These are phyloP conservation scores for Drosophila sp. DNA, from an alignment of 1,140 invertebrate genomes.

Conservation along the genomic window DNA sequence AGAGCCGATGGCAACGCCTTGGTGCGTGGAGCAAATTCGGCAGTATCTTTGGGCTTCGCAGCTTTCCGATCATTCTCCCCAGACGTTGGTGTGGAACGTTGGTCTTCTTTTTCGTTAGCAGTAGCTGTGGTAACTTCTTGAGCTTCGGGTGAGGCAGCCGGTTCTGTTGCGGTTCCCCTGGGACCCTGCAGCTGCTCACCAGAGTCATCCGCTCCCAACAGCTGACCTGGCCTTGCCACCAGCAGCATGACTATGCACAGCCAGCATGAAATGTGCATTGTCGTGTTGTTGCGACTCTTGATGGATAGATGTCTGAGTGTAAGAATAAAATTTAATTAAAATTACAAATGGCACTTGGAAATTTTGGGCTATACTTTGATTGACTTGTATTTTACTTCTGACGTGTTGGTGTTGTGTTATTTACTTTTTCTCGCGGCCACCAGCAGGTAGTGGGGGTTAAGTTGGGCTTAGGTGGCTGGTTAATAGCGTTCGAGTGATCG, in stretches of 20 bases:
- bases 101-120: constrained; percentile 36
- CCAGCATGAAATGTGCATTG: constrained; percentile 47
- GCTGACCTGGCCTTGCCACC: constrained; percentile 34
- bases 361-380: constrained; percentile 32
- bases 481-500: constrained; percentile 35
- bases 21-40: constrained; percentile 45
- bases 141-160: constrained; percentile 11
- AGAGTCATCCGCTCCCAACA: constrained; percentile 44
- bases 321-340: constrained; percentile 4
- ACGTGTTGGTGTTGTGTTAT: constrained; percentile 80
- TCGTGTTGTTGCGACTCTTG: constrained; percentile 27
- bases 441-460: neutral
- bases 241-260: constrained; percentile 48
- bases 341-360: constrained; percentile 33
- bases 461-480: constrained; percentile 32
- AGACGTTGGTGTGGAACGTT: constrained; percentile 1
- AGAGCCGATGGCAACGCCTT: constrained; percentile 63
- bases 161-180: constrained; percentile 22
- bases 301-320: neutral
- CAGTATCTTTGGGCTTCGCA: constrained; percentile 50
- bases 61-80: constrained; percentile 67
- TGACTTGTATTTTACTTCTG: constrained; percentile 48
- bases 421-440: constrained; percentile 52
- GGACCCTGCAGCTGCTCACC: constrained; percentile 49
- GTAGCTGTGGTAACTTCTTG: constrained; percentile 53